Evolutionary conservation across 2,113 vertebrate species (phyloP).

Genomic region (Ptyas mucosa): DNA sequence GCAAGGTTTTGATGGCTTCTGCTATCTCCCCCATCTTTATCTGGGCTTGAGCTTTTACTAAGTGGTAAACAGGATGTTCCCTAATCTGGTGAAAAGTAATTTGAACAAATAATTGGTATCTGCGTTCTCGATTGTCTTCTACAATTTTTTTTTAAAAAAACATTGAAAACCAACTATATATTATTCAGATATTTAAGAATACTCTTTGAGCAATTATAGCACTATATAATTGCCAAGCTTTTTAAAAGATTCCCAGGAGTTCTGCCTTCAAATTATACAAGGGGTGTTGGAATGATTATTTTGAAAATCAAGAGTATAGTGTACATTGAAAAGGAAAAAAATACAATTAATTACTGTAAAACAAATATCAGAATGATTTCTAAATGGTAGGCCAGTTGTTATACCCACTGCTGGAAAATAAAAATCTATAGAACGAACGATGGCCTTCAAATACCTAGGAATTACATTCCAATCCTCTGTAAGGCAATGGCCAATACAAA

Average conservation of each 20-base stretch:
- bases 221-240: background rate
- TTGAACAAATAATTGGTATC: background rate
- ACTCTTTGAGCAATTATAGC: background rate
- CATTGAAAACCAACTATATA: background rate
- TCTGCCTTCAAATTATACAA: background rate
- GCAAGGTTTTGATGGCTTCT: conserved; percentile 91
- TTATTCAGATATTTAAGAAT: background rate
- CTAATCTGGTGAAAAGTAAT: conserved; percentile 74
- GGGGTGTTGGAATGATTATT: background rate
- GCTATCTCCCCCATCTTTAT: conserved; percentile 86
- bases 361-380: background rate
- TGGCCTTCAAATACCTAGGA: background rate
- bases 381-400: background rate
- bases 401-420: background rate
- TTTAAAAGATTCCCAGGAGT: background rate
- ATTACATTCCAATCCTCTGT: background rate
- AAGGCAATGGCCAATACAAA: background rate
- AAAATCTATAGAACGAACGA: background rate
- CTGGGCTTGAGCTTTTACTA: conserved; percentile 90
- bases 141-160: background rate
- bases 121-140: conserved; percentile 4
- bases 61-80: conserved; percentile 90
- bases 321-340: background rate
- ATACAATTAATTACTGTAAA: background rate
- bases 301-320: background rate